Evolutionary conservation across 2,888 invertebrate genomes (phyloP).

Genomic region (Acronicta leporina): DNA sequence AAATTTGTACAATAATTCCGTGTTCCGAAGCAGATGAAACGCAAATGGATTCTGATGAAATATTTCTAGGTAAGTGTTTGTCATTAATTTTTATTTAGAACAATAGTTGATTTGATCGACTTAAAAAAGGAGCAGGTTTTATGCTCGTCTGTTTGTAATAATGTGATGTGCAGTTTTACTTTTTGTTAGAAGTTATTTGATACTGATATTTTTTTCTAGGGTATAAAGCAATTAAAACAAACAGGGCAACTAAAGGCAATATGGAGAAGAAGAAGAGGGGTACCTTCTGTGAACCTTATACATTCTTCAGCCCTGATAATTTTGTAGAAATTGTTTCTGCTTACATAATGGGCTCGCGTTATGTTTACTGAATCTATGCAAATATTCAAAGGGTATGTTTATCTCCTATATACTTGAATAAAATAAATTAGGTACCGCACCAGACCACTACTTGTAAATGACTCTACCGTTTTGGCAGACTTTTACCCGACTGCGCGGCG

Average conservation of each 20-base stretch:
- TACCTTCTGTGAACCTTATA: constrained; percentile 29
- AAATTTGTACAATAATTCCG: constrained; percentile 5
- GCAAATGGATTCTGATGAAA: not conserved
- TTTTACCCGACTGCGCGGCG: too few species aligned
- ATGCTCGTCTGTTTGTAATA: too few species aligned
- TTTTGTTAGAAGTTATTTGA: too few species aligned
- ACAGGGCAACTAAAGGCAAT: not conserved
- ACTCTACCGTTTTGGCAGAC: too few species aligned
- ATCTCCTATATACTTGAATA: too few species aligned
- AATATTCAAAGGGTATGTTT: constrained; percentile 29
- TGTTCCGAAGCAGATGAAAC: not conserved
- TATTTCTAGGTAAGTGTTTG: not conserved
- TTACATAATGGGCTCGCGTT: constrained; percentile 35
- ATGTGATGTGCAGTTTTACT: too few species aligned
- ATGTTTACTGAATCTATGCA: constrained; percentile 40
- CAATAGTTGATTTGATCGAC: too few species aligned
- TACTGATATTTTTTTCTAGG: not conserved
- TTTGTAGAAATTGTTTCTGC: constrained; percentile 42
- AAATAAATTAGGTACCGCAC: too few species aligned
- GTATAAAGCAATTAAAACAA: not conserved
- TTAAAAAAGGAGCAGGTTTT: too few species aligned
- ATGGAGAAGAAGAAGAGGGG: not conserved
- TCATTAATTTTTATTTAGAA: too few species aligned
- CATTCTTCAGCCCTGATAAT: constrained; percentile 37
- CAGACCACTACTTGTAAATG: too few species aligned